Evolutionary conservation across 1,140 invertebrate species (phyloP), one percentile per base, ranked within the genome.

Genomic region (Bilobella aurantiaca): DNA sequence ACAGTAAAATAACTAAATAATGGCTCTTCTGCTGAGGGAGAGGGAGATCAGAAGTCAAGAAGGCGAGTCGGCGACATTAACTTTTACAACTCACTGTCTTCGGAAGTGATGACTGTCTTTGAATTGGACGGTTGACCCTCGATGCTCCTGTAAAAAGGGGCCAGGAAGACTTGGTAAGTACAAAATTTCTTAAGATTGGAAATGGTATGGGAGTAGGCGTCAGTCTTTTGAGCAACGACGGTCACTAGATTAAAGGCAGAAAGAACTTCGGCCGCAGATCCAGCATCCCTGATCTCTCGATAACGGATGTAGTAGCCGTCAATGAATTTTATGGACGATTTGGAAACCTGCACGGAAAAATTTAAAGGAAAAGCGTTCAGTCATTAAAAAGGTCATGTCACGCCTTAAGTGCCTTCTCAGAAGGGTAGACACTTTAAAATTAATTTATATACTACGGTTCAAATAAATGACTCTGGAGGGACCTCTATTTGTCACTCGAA

Each of bases 301-400:
- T 93, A 98, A 66, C 93, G 86, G 56, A 98, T 88, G 75, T 96
- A 94, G 23, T 95, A 87, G 14, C 94, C 94, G 80, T 97, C 90
- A 0, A 95, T 72, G 47, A 57, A 69, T 57, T 64, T 68, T 62
- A 69, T 69, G 12, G 68, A 58, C n/a, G 65, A 61, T 64, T 69
- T 72, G 1, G 68, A 67, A 18, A 72, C 68, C 71, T 72, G 42
- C 21, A 53, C 30, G n/a, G 64, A 61, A 64, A 64, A n/a, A 12
- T 16, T 62, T 16, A 32, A 62, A 66, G 23, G n/a, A 66, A 49
- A 31, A 42, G 58, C 14, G 5, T 60, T 28, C 30, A 14, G 46
- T 62, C 31, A 62, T 37, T 29, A 16, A n/a, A 62, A 8, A 59
- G 21, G 14, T 28, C 27, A 37, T 42, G 25, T 30, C 3, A 62